Evolutionary conservation across 2,113 vertebrate species (phyloP), one percentile per base, ranked within the genome.

Genomic region (Rhinopomastus cyanomelas): DNA sequence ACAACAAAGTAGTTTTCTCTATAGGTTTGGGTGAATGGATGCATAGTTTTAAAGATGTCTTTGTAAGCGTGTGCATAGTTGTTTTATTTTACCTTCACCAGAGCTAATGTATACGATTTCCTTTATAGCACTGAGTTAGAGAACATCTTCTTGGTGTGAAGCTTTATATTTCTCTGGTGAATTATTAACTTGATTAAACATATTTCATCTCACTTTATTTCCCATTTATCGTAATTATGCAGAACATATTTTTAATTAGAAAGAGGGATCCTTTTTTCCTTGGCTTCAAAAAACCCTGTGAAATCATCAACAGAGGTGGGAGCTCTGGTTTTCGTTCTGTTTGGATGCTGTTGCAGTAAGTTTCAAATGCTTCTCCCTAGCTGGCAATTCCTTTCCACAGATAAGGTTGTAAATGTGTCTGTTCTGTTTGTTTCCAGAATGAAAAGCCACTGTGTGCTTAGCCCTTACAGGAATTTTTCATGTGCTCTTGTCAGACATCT

Each of bases 111-210:
- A 74, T 53, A 29, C 4, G 17, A 15, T 51, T 64, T 82, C 52
- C 49, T 69, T 55, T 61, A 17, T 42, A 65, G 42, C 59, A 27
- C 26, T 16, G 25, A 57, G 11, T 48, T 75, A 51, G 83, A 93
- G 60, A 66, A 32, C 11, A 23, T 76, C 10, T 42, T 74, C 27
- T 89, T 93, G 39, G 27, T 81, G 12, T 49, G n/a, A 75, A 87
- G 37, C 17, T 84, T 71, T 86, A 27, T 56, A 82, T 88, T 88
- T 85, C 81, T 92, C 60, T 72, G 65, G 68, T 90, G 92, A 90
- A 84, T 53, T 4, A 77, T 92, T 90, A 81, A 37, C 66, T 81
- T 81, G 83, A 95, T 93, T 91, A 95, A 90, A 94, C 65, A 55
- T 34, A 42, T 85, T 92, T 85, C 8, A 72, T 87, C 61, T 90